Evolutionary conservation across 2,797 vertebrate species (phyloP), one percentile per base, ranked within the genome.

Genomic region (Gila robusta): DNA sequence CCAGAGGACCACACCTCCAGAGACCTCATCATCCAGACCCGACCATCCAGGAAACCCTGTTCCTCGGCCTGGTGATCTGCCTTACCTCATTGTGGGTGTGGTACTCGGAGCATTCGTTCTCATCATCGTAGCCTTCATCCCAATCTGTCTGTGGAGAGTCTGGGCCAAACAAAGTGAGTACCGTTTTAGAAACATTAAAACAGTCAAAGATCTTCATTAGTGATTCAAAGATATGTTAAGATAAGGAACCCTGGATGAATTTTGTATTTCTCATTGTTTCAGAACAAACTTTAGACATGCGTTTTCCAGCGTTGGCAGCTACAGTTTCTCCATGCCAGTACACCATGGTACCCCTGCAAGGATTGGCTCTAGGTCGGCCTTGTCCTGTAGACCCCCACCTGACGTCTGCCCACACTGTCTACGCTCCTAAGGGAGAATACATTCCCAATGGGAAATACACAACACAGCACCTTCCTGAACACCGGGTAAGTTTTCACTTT

Each of bases 131-230:
- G 96, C 97, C 87, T 99, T 99, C 94, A 99, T 99, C 92, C 98
- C 98, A 12, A 98, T 99, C 93, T 99, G 98, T 89, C 94, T 99
- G 41, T 99, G 98, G 98, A 96, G 97, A 90, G 97, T 97, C 35
- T 98, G 98, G 97, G 97, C 98, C 90, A 99, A 99, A 90, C 98
- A 99, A 92, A 99, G 98, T 99, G 93, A 97, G 98, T 87, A 62
- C 54, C 19, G 10, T 59, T 64, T 32, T 64, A 81, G 23, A 72
- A 49, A 78, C 21, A 77, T 6, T 5, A 35, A 54, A 39, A 66
- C 1, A n/a, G 14, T 66, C 28, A 66, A 32, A 17, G 62, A 66
- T 41, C 54, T 9, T 59, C 7, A 26, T 10, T 78, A 26, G 9
- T 8, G 5, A 41, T 26, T 16, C 12, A 78, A 28, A 44, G 17